Percentiles rank a stretch among this genome's conserved stretches.
Evolutionary conservation across 2,797 vertebrate genomes (phyloP).

Genomic region (Decapterus maruadsi): DNA sequence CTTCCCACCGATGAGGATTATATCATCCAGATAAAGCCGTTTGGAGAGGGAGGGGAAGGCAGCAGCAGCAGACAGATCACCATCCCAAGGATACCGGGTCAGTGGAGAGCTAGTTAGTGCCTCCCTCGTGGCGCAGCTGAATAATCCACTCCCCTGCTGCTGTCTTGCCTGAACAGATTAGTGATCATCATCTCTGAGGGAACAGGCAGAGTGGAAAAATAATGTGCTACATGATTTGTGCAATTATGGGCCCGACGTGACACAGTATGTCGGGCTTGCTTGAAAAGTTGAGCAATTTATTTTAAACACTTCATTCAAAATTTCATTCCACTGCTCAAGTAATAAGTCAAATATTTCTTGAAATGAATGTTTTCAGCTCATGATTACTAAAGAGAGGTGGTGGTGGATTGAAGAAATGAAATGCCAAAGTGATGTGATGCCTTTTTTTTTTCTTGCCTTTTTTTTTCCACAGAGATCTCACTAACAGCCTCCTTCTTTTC

Average conservation of each 20-base stretch:
- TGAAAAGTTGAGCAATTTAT: constrained; percentile 39
- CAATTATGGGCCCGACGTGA: constrained; percentile 38
- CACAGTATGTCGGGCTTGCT: not conserved
- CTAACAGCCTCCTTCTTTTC: constrained; percentile 55
- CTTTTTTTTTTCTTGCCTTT: not conserved
- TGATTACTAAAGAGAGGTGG: constrained; percentile 25
- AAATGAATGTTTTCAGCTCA: constrained; percentile 27
- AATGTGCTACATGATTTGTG: constrained; percentile 41
- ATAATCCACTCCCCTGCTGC: constrained; percentile 38
- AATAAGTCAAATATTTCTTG: constrained; percentile 12
- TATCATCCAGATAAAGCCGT: constrained; percentile 94
- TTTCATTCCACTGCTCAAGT: constrained; percentile 14
- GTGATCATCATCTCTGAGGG: constrained; percentile 38
- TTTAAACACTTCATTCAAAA: constrained; percentile 11
- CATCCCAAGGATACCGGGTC: constrained; percentile 92
- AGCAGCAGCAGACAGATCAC: constrained; percentile 96
- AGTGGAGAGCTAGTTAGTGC: constrained; percentile 62
- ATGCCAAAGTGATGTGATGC: not conserved
- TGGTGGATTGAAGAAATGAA: constrained; percentile 5
- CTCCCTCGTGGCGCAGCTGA: constrained; percentile 29
- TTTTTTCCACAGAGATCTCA: not conserved
- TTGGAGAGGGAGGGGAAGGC: constrained; percentile 97
- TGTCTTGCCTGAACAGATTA: constrained; percentile 41
- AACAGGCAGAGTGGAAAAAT: constrained; percentile 28
- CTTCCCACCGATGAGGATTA: constrained; percentile 95